phyloP scores from a whole-genome alignment of 1,140 invertebrate genomes.

The Pollicipes pollicipes region DNA sequence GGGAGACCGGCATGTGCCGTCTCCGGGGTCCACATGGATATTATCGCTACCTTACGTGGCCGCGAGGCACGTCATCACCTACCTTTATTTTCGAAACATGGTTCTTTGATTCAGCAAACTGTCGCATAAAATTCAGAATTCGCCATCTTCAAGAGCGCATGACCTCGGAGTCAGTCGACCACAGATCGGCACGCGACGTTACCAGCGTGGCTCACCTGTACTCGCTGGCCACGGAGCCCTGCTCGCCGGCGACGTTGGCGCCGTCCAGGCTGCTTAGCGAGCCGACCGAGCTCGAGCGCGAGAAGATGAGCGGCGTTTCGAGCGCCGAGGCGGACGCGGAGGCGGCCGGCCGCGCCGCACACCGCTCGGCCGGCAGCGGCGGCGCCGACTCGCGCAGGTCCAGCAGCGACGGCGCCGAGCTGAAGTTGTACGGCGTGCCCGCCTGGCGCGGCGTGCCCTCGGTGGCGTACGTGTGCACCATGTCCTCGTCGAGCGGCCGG shows the following conservation, averaged over 20 bases:
- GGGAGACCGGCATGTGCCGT: too few species aligned
- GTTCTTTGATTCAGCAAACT: too few species aligned
- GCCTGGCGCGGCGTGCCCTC: conserved; percentile 70
- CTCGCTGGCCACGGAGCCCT: conserved; percentile 75
- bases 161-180: too few species aligned
- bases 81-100: too few species aligned
- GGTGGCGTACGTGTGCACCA: conserved; percentile 77
- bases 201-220: too few species aligned
- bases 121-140: too few species aligned
- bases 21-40: too few species aligned
- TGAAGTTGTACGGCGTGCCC: conserved; percentile 57
- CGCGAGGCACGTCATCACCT: too few species aligned
- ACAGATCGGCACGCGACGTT: too few species aligned
- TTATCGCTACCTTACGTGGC: too few species aligned
- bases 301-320: conserved; percentile 93
- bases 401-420: conserved; percentile 69
- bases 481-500: conserved; percentile 52
- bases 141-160: too few species aligned
- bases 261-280: conserved; percentile 62
- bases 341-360: conserved; percentile 9
- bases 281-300: conserved; percentile 69
- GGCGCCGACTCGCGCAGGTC: conserved; percentile 44
- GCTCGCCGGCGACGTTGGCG: conserved; percentile 33
- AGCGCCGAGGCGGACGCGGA: neutral
- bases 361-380: conserved; percentile 21